Percentiles rank a stretch among this genome's conserved stretches.
Evolutionary conservation across 2,888 invertebrate genomes (phyloP).

Genomic region (Cantharis nigra): DNA sequence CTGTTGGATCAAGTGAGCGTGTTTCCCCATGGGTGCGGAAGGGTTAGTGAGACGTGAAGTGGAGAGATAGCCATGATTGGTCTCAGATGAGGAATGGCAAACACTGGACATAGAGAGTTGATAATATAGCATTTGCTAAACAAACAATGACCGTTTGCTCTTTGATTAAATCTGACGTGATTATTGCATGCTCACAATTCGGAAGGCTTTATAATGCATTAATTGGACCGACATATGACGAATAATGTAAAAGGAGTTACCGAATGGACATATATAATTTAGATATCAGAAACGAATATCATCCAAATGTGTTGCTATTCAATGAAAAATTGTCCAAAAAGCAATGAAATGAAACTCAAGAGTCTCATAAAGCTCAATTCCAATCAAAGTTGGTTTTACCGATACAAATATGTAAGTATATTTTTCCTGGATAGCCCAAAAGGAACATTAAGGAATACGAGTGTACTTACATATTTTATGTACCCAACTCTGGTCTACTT

Average conservation of each 20-base stretch:
- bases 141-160: slow-evolving; percentile 45
- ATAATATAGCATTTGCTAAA: slow-evolving; percentile 47
- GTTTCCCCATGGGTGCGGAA: slow-evolving; percentile 36
- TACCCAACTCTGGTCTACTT: neutral
- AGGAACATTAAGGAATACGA: neutral
- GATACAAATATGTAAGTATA: neutral
- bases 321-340: slow-evolving; percentile 44
- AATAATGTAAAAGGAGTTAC: neutral
- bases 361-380: slow-evolving; percentile 32
- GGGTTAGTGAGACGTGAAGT: slow-evolving; percentile 27
- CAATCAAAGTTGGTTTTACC: slow-evolving; percentile 21
- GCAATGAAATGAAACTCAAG: slow-evolving; percentile 41
- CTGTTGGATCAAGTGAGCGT: slow-evolving; percentile 41
- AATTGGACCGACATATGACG: slow-evolving; percentile 23
- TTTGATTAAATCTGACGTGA: slow-evolving; percentile 48
- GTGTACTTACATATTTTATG: neutral
- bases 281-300: slow-evolving; percentile 17
- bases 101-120: slow-evolving; percentile 48
- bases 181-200: slow-evolving; percentile 46
- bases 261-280: neutral
- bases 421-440: neutral
- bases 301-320: slow-evolving; percentile 43
- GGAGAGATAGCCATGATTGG: slow-evolving; percentile 40
- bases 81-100: slow-evolving; percentile 47
- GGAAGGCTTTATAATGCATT: slow-evolving; percentile 27